Percentiles rank a stretch among this genome's conserved stretches.
Evolutionary conservation across 2,113 vertebrate genomes (phyloP).

Genomic region (Xiphophorus maculatus): DNA sequence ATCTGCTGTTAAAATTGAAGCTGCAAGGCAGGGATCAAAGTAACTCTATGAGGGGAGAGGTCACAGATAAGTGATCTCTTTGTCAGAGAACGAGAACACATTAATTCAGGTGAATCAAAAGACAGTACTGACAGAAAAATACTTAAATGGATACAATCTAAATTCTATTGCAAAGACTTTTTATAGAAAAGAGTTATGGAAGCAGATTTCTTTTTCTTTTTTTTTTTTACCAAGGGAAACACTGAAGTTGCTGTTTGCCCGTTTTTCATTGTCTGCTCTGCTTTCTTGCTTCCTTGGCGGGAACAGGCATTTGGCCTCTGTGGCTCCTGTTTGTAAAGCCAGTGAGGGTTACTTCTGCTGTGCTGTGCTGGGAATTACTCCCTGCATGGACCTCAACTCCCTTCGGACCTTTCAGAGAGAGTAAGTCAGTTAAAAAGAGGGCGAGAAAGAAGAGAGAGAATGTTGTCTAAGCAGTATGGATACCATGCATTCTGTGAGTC

Average conservation of each 20-base stretch:
- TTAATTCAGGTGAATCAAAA: background rate
- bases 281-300: conserved; percentile 46
- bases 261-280: conserved; percentile 13
- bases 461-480: conserved; percentile 19
- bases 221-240: conserved; percentile 5
- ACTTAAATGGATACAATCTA: background rate
- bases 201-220: background rate
- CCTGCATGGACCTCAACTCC: conserved; percentile 37
- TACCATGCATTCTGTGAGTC: conserved; percentile 1
- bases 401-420: conserved; percentile 38
- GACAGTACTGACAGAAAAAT: background rate
- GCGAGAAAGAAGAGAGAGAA: conserved; percentile 10
- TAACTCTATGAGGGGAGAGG: background rate
- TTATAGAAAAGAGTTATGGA: background rate
- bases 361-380: conserved; percentile 51
- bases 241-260: conserved; percentile 22
- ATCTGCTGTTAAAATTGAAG: background rate
- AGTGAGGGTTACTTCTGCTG: conserved; percentile 51
- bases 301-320: conserved; percentile 62
- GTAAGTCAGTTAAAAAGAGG: conserved; percentile 38
- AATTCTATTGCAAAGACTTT: background rate
- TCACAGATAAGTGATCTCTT: background rate
- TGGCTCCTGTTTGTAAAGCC: conserved; percentile 61
- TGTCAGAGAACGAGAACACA: background rate
- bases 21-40: background rate